Percentiles rank a stretch among this genome's conserved stretches.
These are phyloP conservation scores for Lithobates pipiens DNA, from an alignment of 2,797 vertebrate genomes.

Conservation along the genomic window DNA sequence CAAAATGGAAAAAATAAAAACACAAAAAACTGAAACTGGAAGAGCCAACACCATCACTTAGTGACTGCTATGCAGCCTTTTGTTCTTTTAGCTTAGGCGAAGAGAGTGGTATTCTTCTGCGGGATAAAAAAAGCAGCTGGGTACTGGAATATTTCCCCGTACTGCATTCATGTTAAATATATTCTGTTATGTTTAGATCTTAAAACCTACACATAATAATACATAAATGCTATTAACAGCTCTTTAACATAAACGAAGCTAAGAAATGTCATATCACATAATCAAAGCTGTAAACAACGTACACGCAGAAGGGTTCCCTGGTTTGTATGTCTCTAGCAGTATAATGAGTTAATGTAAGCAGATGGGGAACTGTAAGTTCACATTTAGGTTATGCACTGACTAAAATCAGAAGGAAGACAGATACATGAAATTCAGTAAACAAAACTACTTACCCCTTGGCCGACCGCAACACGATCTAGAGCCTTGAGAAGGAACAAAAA, in stretches of 20 bases:
- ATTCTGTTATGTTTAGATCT: not conserved
- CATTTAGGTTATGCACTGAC: constrained; percentile 70
- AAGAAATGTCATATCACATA: not conserved
- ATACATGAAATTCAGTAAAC: constrained; percentile 71
- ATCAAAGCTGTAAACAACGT: not conserved
- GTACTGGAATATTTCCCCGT: not conserved
- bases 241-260: not conserved
- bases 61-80: too few species aligned
- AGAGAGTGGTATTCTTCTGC: not conserved
- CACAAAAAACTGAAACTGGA: too few species aligned
- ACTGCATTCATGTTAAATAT: not conserved
- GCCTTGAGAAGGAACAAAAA: constrained; percentile 75
- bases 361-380: constrained; percentile 69
- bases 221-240: not conserved
- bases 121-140: not conserved
- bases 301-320: not conserved
- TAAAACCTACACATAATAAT: not conserved
- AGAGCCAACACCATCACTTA: too few species aligned
- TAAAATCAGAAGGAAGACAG: constrained; percentile 67
- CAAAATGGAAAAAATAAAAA: too few species aligned
- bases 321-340: not conserved
- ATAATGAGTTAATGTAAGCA: constrained; percentile 59
- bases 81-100: too few species aligned
- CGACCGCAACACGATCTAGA: constrained; percentile 80
- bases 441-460: constrained; percentile 81